phyloP scores from a whole-genome alignment of 2,888 invertebrate genomes.

The Drosophila gaucha region DNA sequence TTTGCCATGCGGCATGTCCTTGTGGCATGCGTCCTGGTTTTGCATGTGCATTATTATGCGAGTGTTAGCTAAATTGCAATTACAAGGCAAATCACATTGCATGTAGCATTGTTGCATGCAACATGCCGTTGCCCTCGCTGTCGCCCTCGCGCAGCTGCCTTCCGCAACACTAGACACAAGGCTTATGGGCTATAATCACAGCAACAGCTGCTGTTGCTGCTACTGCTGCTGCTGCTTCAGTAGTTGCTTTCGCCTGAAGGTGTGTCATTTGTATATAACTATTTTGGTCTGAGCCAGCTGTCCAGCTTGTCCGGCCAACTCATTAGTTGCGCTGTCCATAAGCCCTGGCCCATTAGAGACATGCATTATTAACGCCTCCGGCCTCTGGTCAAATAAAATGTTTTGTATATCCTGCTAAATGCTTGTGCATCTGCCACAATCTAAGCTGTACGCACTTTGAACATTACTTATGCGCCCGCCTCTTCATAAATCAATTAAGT shows the following conservation, averaged over 20 bases:
- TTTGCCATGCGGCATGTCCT: conserved; percentile 42
- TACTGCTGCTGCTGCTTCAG: conserved; percentile 6
- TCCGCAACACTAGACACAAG: conserved; percentile 11
- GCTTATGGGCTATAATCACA: conserved; percentile 41
- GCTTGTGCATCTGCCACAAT: conserved; percentile 40
- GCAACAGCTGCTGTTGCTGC: conserved; percentile 13
- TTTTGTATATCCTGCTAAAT: conserved; percentile 40
- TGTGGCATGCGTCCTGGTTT: conserved; percentile 45
- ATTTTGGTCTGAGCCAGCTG: conserved; percentile 24
- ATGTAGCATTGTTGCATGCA: conserved; percentile 39
- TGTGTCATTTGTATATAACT: conserved; percentile 58
- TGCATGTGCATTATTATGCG: conserved; percentile 63
- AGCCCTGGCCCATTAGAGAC: conserved; percentile 58
- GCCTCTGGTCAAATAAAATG: conserved; percentile 11
- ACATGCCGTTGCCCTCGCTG: conserved; percentile 27
- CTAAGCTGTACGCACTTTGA: conserved; percentile 35
- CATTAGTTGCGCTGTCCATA: conserved; percentile 62
- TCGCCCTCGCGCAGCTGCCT: neutral
- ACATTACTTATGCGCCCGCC: conserved; percentile 46
- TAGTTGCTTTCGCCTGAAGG: conserved; percentile 38
- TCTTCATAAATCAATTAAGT: conserved; percentile 53
- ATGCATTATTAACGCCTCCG: conserved; percentile 67
- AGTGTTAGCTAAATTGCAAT: conserved; percentile 77
- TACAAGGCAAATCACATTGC: conserved; percentile 69
- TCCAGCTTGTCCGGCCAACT: conserved; percentile 34